phyloP scores from a whole-genome alignment of 2,797 vertebrate species.

The Enteromius anoplus region DNA sequence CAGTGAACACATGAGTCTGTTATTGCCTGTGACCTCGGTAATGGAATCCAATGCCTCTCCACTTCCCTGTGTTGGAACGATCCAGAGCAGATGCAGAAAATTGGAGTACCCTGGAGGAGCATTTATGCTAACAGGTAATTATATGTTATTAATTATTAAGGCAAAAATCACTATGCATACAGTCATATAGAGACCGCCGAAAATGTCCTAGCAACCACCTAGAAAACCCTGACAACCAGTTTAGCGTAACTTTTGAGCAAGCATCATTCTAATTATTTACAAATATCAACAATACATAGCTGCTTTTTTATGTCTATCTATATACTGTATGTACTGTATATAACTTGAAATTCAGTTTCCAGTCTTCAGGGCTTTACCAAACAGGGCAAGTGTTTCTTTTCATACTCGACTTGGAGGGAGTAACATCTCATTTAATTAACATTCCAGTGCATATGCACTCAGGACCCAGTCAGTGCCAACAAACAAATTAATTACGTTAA shows the following conservation, averaged over 20 bases:
- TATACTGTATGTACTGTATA: neutral
- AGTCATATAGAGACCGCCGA: neutral
- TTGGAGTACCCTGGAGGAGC: neutral
- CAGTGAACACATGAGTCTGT: constrained; percentile 20
- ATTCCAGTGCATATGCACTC: constrained; percentile 14
- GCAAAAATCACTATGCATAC: neutral
- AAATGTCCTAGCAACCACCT: neutral
- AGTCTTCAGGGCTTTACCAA: neutral
- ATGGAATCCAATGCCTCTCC: constrained; percentile 14
- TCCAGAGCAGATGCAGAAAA: neutral
- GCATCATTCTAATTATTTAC: neutral
- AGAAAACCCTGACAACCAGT: neutral
- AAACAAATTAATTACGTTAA: constrained; percentile 56
- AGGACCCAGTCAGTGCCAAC: constrained; percentile 37
- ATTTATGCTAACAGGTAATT: constrained; percentile 21
- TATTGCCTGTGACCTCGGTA: constrained; percentile 31
- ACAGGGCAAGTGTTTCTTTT: neutral
- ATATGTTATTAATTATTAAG: constrained; percentile 10
- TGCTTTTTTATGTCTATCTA: neutral
- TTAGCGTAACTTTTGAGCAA: neutral
- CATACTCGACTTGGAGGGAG: neutral
- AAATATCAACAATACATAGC: neutral
- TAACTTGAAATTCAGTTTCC: neutral
- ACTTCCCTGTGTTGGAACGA: neutral
- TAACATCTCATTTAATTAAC: constrained; percentile 42